Conservation (phyloP, 1,140 invertebrate species). For the Coelopa frigida region DNA sequence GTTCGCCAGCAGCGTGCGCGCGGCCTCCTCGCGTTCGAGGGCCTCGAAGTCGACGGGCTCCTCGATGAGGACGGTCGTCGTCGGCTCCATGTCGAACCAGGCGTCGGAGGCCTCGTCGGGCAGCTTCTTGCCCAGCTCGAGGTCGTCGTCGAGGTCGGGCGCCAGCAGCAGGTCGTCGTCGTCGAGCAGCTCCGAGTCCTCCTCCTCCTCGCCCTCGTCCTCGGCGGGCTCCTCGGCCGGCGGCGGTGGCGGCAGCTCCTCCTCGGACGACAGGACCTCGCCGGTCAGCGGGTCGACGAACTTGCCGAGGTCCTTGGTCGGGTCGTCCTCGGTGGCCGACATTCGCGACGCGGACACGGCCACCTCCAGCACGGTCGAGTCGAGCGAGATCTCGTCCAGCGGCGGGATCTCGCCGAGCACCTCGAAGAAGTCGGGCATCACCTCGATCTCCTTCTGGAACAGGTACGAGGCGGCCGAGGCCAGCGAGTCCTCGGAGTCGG, state of each 20-base stretch:
- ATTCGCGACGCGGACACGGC: no score
- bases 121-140: no score
- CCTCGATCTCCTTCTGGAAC: no score
- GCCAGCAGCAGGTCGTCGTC: no score
- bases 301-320: not conserved
- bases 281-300: constrained; percentile 16
- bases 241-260: not conserved
- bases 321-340: constrained; percentile 1
- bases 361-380: no score
- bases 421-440: constrained; percentile 4
- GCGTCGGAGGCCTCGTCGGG: not conserved
- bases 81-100: not conserved
- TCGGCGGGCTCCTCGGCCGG: not conserved
- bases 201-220: not conserved
- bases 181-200: not conserved
- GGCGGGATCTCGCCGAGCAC: not conserved
- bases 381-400: not conserved
- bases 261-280: not conserved
- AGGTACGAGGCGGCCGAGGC: no score
- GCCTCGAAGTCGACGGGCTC: not conserved
- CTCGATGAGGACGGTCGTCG: not conserved
- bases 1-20: not conserved
- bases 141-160: not conserved
- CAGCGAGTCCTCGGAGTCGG: no score
- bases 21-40: not conserved